Percentiles rank a stretch among this genome's conserved stretches.
Conservation (phyloP, 2,888 invertebrate genomes). For the Sminthurinus aureus region DNA sequence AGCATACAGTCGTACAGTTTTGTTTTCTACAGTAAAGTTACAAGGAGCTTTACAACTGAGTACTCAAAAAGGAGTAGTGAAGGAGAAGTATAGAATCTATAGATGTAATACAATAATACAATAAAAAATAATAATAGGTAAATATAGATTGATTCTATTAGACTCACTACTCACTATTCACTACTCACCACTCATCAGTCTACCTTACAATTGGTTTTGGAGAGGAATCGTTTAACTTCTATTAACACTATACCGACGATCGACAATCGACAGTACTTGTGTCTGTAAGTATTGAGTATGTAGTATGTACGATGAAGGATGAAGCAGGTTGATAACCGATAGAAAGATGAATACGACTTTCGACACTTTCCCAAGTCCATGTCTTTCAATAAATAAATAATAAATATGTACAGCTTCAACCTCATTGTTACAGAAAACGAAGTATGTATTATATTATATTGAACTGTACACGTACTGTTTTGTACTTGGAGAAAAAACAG, state of each 20-base stretch:
- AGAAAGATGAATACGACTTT: constrained; percentile 12
- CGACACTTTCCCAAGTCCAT: constrained; percentile 10
- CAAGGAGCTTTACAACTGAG: neutral
- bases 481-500: constrained; percentile 2
- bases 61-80: neutral
- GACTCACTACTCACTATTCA: too few species aligned
- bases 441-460: neutral
- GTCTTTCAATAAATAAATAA: neutral
- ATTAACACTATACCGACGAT: neutral
- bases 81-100: too few species aligned
- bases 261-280: neutral
- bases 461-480: neutral
- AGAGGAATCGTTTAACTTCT: neutral
- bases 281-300: neutral
- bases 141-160: neutral
- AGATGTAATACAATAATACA: neutral
- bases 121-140: neutral
- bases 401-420: neutral
- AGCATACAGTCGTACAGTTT: neutral
- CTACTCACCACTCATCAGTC: too few species aligned
- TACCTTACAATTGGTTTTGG: too few species aligned
- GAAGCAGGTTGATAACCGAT: constrained; percentile 38
- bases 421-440: neutral
- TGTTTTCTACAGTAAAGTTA: neutral
- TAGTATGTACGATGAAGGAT: neutral